These are phyloP conservation scores for Caretta caretta DNA, from an alignment of 2,113 vertebrate species.

Conservation along the genomic window DNA sequence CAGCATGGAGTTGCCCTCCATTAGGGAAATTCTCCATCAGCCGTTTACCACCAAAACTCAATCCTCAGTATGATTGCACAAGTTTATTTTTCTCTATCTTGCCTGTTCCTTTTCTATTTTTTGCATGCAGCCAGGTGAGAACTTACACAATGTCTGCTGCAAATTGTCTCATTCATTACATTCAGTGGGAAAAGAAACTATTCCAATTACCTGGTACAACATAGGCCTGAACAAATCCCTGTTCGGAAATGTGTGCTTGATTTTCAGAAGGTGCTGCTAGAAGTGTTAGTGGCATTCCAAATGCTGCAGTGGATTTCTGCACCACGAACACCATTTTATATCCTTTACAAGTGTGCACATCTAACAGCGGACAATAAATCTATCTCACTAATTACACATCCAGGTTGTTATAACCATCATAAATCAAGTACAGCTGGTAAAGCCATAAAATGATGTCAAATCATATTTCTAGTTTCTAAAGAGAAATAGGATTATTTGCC, in stretches of 20 bases:
- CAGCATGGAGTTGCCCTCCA: background rate
- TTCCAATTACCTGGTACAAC: slow-evolving; percentile 38
- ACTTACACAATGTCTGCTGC: background rate
- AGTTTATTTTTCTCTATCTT: slow-evolving; percentile 29
- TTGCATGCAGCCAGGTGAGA: background rate
- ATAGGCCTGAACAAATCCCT: background rate
- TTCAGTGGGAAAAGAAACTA: slow-evolving; percentile 27
- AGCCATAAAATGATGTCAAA: slow-evolving; percentile 82
- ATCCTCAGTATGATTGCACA: background rate
- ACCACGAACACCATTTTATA: slow-evolving; percentile 78
- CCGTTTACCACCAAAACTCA: background rate
- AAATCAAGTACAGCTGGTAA: slow-evolving; percentile 81
- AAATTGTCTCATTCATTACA: background rate
- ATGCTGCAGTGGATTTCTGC: slow-evolving; percentile 74
- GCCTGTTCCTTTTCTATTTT: slow-evolving; percentile 20
- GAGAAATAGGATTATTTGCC: slow-evolving; percentile 77
- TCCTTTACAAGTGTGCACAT: slow-evolving; percentile 67
- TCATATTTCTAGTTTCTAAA: slow-evolving; percentile 76
- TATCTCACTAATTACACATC: slow-evolving; percentile 79
- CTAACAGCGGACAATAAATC: slow-evolving; percentile 81
- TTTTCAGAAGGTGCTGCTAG: slow-evolving; percentile 66
- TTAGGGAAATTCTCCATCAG: background rate
- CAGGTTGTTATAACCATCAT: slow-evolving; percentile 76
- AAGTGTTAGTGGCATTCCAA: slow-evolving; percentile 74
- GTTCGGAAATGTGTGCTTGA: slow-evolving; percentile 3